phyloP scores from a whole-genome alignment of 2,113 vertebrate species.

The Ailurus styani region DNA sequence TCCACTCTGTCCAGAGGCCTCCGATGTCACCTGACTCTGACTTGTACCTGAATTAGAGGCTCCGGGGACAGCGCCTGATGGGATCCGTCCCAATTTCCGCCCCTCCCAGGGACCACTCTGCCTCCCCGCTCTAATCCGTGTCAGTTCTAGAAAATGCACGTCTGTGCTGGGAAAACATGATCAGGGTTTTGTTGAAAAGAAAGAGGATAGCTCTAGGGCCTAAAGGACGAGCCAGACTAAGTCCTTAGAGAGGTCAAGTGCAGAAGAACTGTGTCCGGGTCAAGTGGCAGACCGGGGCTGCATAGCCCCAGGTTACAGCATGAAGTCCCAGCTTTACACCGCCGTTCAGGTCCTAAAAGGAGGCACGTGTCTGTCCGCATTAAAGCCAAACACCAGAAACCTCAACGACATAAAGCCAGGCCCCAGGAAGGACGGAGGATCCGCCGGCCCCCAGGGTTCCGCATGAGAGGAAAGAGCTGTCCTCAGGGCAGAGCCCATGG shows the following conservation, averaged over 20 bases:
- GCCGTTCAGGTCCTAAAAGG: not conserved
- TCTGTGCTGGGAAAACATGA: not conserved
- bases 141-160: not conserved
- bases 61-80: not conserved
- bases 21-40: not conserved
- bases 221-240: not conserved
- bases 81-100: not conserved
- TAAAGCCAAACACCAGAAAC: not conserved
- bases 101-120: not conserved
- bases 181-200: not conserved
- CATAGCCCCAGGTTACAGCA: rapidly evolving
- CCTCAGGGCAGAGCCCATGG: not conserved
- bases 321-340: not conserved
- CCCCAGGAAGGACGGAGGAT: not conserved
- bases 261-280: not conserved
- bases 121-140: too few relatives aligned
- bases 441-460: not conserved
- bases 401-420: not conserved
- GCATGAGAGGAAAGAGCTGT: not conserved
- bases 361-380: not conserved
- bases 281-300: not conserved
- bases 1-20: not conserved
- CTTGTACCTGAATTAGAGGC: not conserved
- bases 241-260: not conserved
- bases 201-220: not conserved